Conservation (phyloP, 2,797 vertebrate species). For the Falco novaeseelandiae region DNA sequence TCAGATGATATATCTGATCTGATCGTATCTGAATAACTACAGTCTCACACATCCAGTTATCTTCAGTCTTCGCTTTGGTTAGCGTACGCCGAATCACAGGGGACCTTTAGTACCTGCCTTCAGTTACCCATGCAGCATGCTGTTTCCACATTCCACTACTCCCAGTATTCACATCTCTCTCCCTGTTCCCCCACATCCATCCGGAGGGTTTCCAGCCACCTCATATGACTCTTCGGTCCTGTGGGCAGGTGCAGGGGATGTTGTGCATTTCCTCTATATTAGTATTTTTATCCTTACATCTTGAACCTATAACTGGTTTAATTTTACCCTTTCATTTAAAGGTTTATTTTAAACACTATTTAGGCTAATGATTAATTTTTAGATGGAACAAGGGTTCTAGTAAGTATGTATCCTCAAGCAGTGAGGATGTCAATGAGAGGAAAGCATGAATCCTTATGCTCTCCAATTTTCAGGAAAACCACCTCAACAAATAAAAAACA, state of each 20-base stretch:
- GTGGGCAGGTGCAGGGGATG: not conserved
- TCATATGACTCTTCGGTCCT: not conserved
- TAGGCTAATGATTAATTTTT: not conserved
- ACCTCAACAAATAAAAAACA: not conserved
- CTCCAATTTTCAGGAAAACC: not conserved
- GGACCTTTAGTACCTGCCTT: not conserved
- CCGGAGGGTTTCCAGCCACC: not conserved
- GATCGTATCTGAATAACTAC: not conserved
- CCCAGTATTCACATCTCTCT: too few species aligned
- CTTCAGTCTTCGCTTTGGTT: not conserved
- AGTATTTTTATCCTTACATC: not conserved
- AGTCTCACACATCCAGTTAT: not conserved
- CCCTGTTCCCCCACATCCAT: not conserved
- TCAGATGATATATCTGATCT: not conserved
- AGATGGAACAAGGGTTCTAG: not conserved
- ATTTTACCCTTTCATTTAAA: not conserved
- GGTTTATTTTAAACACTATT: not conserved
- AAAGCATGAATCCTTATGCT: not conserved
- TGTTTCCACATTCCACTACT: not conserved
- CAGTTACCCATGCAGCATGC: not conserved
- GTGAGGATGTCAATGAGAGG: not conserved
- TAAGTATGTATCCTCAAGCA: not conserved
- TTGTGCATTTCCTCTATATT: not conserved
- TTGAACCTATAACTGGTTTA: not conserved
- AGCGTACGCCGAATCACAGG: fast-evolving